These are phyloP conservation scores for Pissodes strobi DNA, from an alignment of 1,140 invertebrate genomes.

Conservation along the genomic window DNA sequence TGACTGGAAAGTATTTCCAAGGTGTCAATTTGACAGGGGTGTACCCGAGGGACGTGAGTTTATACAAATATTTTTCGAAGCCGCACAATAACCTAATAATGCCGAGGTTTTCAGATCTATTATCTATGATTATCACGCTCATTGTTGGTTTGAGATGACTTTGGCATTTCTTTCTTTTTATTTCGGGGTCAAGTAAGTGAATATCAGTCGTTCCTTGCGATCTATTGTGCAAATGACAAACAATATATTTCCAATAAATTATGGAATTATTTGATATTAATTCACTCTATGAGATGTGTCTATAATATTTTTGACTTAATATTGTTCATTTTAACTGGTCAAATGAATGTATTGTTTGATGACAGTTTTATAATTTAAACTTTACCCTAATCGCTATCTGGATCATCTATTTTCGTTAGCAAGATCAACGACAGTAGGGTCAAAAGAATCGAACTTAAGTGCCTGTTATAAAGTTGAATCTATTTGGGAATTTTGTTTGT, in stretches of 20 bases:
- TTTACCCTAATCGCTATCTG: too few species aligned
- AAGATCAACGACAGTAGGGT: too few species aligned
- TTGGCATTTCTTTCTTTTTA: constrained; percentile 13
- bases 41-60: constrained; percentile 25
- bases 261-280: not conserved
- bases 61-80: constrained; percentile 37
- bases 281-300: not conserved
- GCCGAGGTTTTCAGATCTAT: constrained; percentile 34
- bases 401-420: too few species aligned
- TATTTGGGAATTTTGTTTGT: too few species aligned
- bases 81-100: constrained; percentile 34
- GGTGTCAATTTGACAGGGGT: constrained; percentile 41
- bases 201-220: not conserved
- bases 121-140: constrained; percentile 33
- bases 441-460: too few species aligned
- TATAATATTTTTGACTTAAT: too few species aligned
- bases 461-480: too few species aligned
- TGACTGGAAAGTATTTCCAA: constrained; percentile 40
- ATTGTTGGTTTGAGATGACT: constrained; percentile 28
- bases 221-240: constrained; percentile 16
- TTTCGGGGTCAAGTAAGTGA: constrained; percentile 15
- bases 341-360: too few species aligned
- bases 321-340: too few species aligned
- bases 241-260: not conserved
- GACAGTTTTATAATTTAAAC: too few species aligned